Base-by-base conservation (phyloP, 1,140 invertebrate species). In the Akabosia matsudoensis region DNA sequence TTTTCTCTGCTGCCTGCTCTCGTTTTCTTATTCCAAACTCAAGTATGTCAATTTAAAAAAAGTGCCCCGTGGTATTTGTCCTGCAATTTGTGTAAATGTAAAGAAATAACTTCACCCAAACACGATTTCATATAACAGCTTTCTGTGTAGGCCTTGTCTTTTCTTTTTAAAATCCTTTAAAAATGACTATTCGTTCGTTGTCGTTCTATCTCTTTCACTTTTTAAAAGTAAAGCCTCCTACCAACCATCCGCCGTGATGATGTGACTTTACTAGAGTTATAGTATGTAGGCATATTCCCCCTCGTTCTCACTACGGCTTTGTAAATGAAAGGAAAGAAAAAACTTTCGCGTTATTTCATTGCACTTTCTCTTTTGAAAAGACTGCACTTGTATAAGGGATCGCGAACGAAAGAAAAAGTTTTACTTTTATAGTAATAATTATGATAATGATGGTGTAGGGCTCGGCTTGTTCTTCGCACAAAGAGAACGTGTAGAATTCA, bases 341-440 rank as follows among this genome's bases (percentile, higher is more conserved):
- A 56, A 56, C 54, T 56, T 56, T 56, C 54, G 14, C 24, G 54
- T 22, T 56, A 56, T 24, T 56, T 24, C 10, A 24, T 56, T 56
- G 54, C 54, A 56, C 54, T 56, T 56, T 56, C 54, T 56, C n/a
- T 56, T 56, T 56, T 56, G 54, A 13, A 22, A n/a, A 56, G 13
- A n/a, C 3, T 56, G 10, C 54, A 56, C 22, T 13, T 56, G 24
- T 45, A 18, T 10, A 45, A 45, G 18, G n/a, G 67, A 26, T 2
- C 31, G 28, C 31, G 28, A 30, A 56, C 22, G 14, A 56, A 3
- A 22, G n/a, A 67, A 30, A 67, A 31, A 67, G 3, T 67, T 67
- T 67, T 30, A 67, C 61, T 67, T 67, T 67, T 31, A 67, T 67
- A 31, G 24, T 31, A 67, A 67, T 67, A 67, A 67, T 67, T 67